Conservation (phyloP, 35 echinoderm and acorn worm species). For the Heliocidaris erythrogramma region DNA sequence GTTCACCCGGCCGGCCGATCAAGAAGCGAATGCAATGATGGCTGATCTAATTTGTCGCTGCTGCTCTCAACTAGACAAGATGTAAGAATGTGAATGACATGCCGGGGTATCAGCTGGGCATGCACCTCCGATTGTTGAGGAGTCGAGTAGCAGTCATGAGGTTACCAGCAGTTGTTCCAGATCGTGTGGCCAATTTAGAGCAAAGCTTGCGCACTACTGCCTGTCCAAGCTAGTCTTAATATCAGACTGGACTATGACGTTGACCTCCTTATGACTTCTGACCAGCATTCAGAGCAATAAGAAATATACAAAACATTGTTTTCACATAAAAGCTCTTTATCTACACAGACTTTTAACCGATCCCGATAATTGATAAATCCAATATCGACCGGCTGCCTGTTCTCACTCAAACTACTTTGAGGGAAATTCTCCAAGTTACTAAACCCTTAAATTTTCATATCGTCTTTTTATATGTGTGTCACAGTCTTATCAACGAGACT, state of each 20-base stretch:
- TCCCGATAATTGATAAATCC: slow-evolving; percentile 17
- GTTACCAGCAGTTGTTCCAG: not conserved
- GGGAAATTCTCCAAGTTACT: not conserved
- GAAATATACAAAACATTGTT: not conserved
- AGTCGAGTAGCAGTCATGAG: slow-evolving; percentile 19
- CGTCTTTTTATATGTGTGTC: not conserved
- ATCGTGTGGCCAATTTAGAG: not conserved
- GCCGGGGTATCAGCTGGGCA: not conserved
- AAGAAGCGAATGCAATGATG: not conserved
- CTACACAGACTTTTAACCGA: not conserved
- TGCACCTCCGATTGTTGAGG: not conserved
- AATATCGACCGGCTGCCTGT: not conserved
- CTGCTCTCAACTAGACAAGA: not conserved
- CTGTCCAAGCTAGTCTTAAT: not conserved
- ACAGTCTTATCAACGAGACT: slow-evolving; percentile 28
- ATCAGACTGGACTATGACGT: not conserved
- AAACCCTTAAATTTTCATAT: not conserved
- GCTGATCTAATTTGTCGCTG: slow-evolving; percentile 29
- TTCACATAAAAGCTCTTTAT: not conserved
- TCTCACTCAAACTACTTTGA: not conserved
- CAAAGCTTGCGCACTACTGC: not conserved
- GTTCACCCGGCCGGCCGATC: not conserved
- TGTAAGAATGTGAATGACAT: slow-evolving; percentile 41
- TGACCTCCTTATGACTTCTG: not conserved
- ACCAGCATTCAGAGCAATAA: not conserved